Percentiles rank a stretch among this genome's conserved stretches.
phyloP scores from a whole-genome alignment of 2,797 vertebrate species.

The Leptoclinus maculatus region DNA sequence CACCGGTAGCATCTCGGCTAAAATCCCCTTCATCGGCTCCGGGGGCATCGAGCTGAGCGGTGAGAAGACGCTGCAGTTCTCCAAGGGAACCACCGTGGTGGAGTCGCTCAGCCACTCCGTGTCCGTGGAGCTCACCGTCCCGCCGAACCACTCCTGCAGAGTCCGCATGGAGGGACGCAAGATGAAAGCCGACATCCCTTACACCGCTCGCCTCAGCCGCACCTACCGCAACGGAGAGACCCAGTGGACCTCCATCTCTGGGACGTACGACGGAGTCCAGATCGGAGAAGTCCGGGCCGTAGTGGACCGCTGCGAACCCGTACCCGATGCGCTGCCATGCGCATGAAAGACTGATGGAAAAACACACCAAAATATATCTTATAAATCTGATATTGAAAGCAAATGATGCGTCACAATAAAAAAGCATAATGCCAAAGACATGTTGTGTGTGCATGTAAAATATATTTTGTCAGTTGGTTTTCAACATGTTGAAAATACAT shows the following conservation, averaged over 20 bases:
- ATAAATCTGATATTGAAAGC: background rate
- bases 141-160: conserved; percentile 79
- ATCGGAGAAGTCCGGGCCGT: conserved; percentile 82
- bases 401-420: conserved; percentile 34
- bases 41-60: conserved; percentile 74
- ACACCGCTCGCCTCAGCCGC: conserved; percentile 80
- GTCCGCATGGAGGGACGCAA: conserved; percentile 84
- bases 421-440: fast-evolving
- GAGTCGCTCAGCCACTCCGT: conserved; percentile 79
- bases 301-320: conserved; percentile 81
- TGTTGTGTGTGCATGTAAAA: background rate
- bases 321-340: conserved; percentile 79
- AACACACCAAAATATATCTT: fast-evolving
- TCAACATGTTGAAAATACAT: background rate
- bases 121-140: conserved; percentile 77
- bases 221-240: conserved; percentile 83
- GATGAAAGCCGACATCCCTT: conserved; percentile 82
- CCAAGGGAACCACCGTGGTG: conserved; percentile 75
- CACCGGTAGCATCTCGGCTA: conserved; percentile 77
- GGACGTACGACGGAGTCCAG: conserved; percentile 82
- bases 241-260: conserved; percentile 80
- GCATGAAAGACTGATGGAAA: conserved; percentile 46
- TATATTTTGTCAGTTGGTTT: background rate
- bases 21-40: conserved; percentile 80
- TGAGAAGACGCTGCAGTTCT: conserved; percentile 80